Base-by-base conservation (phyloP, 2,113 vertebrate genomes). In the Tinamus guttatus region DNA sequence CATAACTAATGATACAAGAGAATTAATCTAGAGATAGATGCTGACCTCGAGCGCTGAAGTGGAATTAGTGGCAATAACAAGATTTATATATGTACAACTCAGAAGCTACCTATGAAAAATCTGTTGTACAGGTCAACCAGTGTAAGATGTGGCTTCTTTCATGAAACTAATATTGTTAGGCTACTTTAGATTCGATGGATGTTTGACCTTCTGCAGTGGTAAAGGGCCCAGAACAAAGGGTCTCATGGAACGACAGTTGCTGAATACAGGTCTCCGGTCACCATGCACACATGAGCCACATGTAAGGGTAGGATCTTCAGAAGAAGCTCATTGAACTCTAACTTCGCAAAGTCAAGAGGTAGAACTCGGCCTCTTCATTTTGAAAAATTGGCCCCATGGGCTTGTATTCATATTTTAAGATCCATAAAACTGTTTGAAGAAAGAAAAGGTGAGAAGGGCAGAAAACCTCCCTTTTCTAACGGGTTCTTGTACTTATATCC, bases 381-480 rank as follows among this genome's bases (percentile, higher is more conserved):
- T 89, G 49, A 95, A 95, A 92, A 91, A 97, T 92, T 93, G 84
- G 59, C 63, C 93, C 81, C 84, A 10, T 70, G 75, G 84, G 91
- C 24, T 91, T 92, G 79, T 34, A 69, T 76, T 87, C 62, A 4
- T 94, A 65, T 95, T 94, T 94, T 81, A 89, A 95, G 91, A 76
- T n/a, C 89, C 68, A 41, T 74, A 58, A 52, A 49, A 89, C 20
- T 62, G 62, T 95, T 91, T 92, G 94, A 96, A 96, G 71, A 80
- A 85, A 62, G 89, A 85, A 91, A 89, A 95, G 96, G 96, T 96
- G 93, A 97, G 91, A 93, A 97, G 95, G 96, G 95, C 95, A 97
- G 59, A 74, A 95, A 96, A 74, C 18, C 89, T 82, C 84, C 60
- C 75, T 86, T 89, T 94, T 81, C 82, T 81, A 80, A 91, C 64